Evolutionary conservation across 2,113 vertebrate genomes (phyloP), one percentile per base, ranked within the genome.

Genomic region (Scalopus aquaticus): DNA sequence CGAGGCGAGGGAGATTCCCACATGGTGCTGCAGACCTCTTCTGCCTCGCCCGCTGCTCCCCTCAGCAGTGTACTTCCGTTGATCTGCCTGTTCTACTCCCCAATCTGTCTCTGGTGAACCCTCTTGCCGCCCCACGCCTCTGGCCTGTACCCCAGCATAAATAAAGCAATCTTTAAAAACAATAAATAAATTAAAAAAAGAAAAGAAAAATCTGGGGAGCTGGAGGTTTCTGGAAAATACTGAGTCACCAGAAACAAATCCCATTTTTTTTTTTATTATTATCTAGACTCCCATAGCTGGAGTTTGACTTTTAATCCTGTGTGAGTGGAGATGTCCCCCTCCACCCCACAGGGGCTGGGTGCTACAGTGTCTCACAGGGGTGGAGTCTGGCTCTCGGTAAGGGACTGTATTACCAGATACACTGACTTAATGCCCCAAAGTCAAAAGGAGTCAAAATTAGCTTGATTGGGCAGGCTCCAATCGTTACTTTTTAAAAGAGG

Each of bases 351-450:
- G 8, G 56, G 56, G 42, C 62, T 16, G 3, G 8, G 22, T 16
- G n/a, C 24, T 39, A n/a, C 0, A 58, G 79, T 22, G n/a, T n/a
- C 54, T 24, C 44, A 11, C 0, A 9, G 2, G 20, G 2, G 6
- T 17, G 12, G 16, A 17, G 39, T 10, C 42, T 62, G 84, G 56
- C 20, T 26, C 26, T 6, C 4, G 26, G 24, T 10, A 22, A 51
- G 28, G 1, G 2, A n/a, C 15, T 6, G 74, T 26, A 7, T 83
- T 39, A 65, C 37, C 44, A 60, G 44, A 2, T 51, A 39, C 15
- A 30, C 26, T 62, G 77, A 81, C 24, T 49, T 73, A 39, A 72
- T 30, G 44, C 24, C 42, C 30, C 16, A 15, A 60, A 19, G 32
- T 46, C 51, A 89, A 37, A 9, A 44, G 17, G 2, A 49, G 51